phyloP scores from a whole-genome alignment of 2,888 invertebrate genomes.

The Agriotes lineatus region DNA sequence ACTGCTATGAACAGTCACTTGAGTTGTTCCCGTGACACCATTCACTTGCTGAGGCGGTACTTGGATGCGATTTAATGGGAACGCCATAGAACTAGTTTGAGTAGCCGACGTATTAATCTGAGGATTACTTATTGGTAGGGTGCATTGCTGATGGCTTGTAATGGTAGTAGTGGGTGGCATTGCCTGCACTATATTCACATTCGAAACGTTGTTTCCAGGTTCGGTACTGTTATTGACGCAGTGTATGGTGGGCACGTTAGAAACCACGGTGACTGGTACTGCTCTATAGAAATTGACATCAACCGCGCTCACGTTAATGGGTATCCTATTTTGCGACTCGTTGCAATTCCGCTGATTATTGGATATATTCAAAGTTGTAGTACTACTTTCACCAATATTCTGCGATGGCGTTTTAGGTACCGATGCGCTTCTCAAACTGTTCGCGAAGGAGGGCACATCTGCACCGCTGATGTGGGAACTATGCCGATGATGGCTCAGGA shows the following conservation, averaged over 20 bases:
- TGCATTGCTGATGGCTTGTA: background rate
- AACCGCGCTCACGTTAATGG: conserved; percentile 62
- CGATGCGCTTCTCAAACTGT: conserved; percentile 58
- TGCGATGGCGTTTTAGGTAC: conserved; percentile 56
- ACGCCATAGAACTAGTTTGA: background rate
- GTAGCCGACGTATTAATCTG: conserved; percentile 7
- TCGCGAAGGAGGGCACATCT: conserved; percentile 46
- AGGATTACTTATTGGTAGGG: background rate
- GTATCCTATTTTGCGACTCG: conserved; percentile 38
- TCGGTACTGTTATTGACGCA: conserved; percentile 62
- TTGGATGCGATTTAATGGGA: conserved; percentile 17
- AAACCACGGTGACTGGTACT: conserved; percentile 66
- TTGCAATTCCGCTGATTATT: conserved; percentile 17
- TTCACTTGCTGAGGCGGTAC: conserved; percentile 15
- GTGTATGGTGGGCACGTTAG: conserved; percentile 65
- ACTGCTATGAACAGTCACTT: conserved; percentile 54
- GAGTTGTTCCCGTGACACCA: conserved; percentile 48
- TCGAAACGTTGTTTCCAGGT: conserved; percentile 68
- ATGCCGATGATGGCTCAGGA: conserved; percentile 55
- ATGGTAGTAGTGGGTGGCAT: conserved; percentile 61
- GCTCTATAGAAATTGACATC: conserved; percentile 67
- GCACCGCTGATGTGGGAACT: conserved; percentile 44
- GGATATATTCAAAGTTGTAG: conserved; percentile 31
- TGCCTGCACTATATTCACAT: conserved; percentile 69
- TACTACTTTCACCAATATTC: conserved; percentile 33